phyloP scores from a whole-genome alignment of 1,140 invertebrate genomes.

The Diachasmimorpha longicaudata region DNA sequence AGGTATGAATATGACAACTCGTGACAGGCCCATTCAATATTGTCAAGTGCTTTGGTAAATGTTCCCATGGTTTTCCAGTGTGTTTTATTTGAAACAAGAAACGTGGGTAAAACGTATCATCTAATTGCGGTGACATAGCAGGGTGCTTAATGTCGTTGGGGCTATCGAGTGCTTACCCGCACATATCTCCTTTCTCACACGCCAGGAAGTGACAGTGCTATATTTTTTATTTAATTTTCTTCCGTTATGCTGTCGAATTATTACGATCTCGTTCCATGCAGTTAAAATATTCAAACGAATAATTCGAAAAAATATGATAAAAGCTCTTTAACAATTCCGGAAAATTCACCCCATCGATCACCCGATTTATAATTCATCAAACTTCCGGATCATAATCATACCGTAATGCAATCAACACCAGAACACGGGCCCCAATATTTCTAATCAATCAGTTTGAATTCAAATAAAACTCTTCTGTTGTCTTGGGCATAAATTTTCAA shows the following conservation, averaged over 20 bases:
- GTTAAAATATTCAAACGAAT: not conserved
- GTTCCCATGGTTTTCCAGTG: slow-evolving; percentile 2
- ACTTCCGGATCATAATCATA: too few relatives aligned
- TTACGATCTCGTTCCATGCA: not conserved
- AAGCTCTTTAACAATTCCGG: too few relatives aligned
- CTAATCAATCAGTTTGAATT: too few relatives aligned
- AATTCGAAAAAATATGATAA: not conserved
- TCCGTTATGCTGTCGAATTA: not conserved
- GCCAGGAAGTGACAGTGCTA: slow-evolving; percentile 33
- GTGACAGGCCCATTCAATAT: not conserved
- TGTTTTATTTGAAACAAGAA: slow-evolving; percentile 11
- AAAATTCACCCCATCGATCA: too few relatives aligned
- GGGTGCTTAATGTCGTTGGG: slow-evolving; percentile 17
- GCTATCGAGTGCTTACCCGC: slow-evolving; percentile 1
- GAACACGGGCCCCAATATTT: too few relatives aligned
- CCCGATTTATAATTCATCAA: too few relatives aligned
- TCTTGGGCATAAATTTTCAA: too few relatives aligned
- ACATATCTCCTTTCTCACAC: not conserved
- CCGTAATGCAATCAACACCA: too few relatives aligned
- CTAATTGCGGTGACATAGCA: slow-evolving; percentile 32
- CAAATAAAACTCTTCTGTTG: too few relatives aligned
- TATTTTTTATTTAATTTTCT: slow-evolving; percentile 24
- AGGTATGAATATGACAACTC: too few relatives aligned
- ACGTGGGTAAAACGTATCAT: slow-evolving; percentile 18
- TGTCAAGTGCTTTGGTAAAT: slow-evolving; percentile 9